Base-by-base conservation (phyloP, 2,113 vertebrate species). In the Hippocampus mohnikei region DNA sequence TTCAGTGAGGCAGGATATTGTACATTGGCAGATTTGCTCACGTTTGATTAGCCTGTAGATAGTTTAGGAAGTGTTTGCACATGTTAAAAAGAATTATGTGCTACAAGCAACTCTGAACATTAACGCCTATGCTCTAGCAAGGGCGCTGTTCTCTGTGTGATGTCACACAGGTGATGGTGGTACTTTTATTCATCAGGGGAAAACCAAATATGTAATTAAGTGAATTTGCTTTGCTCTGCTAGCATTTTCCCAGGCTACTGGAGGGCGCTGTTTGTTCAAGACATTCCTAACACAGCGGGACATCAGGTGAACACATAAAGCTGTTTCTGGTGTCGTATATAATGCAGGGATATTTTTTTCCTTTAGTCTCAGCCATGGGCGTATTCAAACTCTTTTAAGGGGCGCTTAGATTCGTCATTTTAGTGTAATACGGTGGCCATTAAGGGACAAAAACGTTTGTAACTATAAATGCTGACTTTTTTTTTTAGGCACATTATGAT, bases 261-360 rank as follows among this genome's bases (percentile, higher is more conserved):
- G 9, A 9, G 37, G 61, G 61, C 61, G 21, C 61, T 64, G 40
- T 64, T 64, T 46, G 41, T 65, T 46, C 1, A 8, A 78, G 46
- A 74, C 58, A 50, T 73, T 71, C 52, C 67, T 72, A 15, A 37
- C 9, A 61, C 59, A 29, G 1, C 29, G n/a, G 61, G 21, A 71
- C 9, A 0, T n/a, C 8, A 80, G 77, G 55, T 76, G 23, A 74
- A 69, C 68, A 71, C 68, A 65, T 1, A n/a, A 70, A 41, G 8
- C 3, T 53, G 61, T 74, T 73, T 78, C 15, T 46, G 64, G 78
- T 66, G 42, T 59, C 21, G 67, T 80, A 55, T 78, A 79, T 87
- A 83, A 82, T 82, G 79, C 81, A 74, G 67, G 67, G 65, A 80
- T 84, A 50, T 41, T 82, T 21, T 23, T 69, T 75, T 42, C 76